Conservation (phyloP, 2,113 vertebrate species). For the Clarias macrocephalus region DNA sequence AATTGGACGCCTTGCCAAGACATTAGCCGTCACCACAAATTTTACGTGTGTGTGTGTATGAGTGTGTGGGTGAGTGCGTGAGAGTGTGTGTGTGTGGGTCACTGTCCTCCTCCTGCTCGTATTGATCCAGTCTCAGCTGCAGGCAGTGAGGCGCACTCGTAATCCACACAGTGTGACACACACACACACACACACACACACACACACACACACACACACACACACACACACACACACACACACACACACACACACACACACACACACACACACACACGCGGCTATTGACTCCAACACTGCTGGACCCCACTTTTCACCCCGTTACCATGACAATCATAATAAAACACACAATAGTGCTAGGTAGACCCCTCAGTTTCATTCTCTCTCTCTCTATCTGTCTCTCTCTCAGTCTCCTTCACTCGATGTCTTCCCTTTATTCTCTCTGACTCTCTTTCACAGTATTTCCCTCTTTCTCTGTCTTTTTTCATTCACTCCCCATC, state of each 20-base stretch:
- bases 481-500: not conserved
- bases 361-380: not conserved
- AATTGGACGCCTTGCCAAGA: not conserved
- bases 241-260: constrained; percentile 31
- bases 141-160: constrained; percentile 44
- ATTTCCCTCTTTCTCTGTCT: not conserved
- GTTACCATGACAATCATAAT: constrained; percentile 43
- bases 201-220: constrained; percentile 21
- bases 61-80: not conserved
- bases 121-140: constrained; percentile 47
- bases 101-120: constrained; percentile 37
- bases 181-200: constrained; percentile 24
- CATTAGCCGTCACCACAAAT: not conserved
- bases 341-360: constrained; percentile 24
- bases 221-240: constrained; percentile 18
- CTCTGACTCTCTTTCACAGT: not conserved
- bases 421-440: not conserved
- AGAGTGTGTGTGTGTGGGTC: constrained; percentile 6
- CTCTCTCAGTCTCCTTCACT: not conserved
- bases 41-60: constrained; percentile 18
- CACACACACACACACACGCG: constrained; percentile 13
- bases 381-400: not conserved
- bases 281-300: constrained; percentile 40
- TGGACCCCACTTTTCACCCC: constrained; percentile 40
- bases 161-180: constrained; percentile 22